Conservation (phyloP, 2,797 vertebrate species). For the Merluccius polli region DNA sequence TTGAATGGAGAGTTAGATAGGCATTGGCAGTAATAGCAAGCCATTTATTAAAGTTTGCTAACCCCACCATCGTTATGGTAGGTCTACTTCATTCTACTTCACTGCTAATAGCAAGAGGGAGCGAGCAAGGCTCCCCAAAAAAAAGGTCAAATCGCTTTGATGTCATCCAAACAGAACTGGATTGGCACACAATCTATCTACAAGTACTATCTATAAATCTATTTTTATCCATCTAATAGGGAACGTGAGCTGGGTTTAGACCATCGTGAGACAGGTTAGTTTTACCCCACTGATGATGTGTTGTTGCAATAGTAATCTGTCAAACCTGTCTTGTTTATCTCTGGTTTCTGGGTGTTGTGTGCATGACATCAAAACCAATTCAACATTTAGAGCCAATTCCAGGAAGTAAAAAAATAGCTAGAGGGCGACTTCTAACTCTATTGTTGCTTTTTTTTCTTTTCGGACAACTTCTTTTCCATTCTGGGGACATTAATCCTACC, state of each 20-base stretch:
- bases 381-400: background rate
- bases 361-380: background rate
- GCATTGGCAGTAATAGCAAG: background rate
- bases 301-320: too few species aligned
- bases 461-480: too few species aligned
- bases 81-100: background rate
- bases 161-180: background rate
- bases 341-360: background rate
- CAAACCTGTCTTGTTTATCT: background rate
- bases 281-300: too few species aligned
- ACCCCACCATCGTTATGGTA: background rate
- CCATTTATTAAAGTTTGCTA: background rate
- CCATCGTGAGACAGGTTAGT: too few species aligned
- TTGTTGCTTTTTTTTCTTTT: constrained; percentile 19
- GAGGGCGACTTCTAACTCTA: background rate
- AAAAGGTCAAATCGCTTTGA: background rate
- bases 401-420: background rate
- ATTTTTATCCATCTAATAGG: background rate
- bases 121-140: background rate
- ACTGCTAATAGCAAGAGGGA: background rate
- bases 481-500: constrained; percentile 60
- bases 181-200: background rate
- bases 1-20: background rate
- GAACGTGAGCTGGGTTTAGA: too few species aligned
- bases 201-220: background rate